These are phyloP conservation scores for Hirtodrosophila trivittata DNA, from an alignment of 2,888 invertebrate species.

Conservation along the genomic window DNA sequence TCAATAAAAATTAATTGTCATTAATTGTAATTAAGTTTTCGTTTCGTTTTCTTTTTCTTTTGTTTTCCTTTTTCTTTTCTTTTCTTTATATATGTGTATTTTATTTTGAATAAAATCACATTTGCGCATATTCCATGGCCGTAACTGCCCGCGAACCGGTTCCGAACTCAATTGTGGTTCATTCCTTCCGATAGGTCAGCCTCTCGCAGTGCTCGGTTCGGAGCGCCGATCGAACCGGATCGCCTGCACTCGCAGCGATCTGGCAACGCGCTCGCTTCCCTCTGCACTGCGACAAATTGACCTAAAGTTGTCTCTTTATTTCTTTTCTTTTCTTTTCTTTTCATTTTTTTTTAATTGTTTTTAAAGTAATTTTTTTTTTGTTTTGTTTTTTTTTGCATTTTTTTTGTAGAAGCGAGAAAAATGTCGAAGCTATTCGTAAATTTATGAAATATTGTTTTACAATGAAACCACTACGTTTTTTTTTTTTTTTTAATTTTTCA, in stretches of 20 bases:
- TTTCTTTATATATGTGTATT: slow-evolving; percentile 65
- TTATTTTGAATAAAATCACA: slow-evolving; percentile 82
- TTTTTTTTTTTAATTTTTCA: slow-evolving; percentile 39
- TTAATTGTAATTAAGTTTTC: slow-evolving; percentile 61
- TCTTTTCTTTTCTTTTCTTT: slow-evolving; percentile 17
- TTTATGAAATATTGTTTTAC: slow-evolving; percentile 78
- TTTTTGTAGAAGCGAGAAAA: slow-evolving; percentile 64
- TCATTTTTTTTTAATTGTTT: slow-evolving; percentile 48
- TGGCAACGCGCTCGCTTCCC: slow-evolving; percentile 14
- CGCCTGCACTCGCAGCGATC: neutral
- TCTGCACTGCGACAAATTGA: slow-evolving; percentile 19
- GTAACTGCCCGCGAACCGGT: slow-evolving; percentile 40
- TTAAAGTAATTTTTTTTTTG: slow-evolving; percentile 23
- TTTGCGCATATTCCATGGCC: slow-evolving; percentile 76
- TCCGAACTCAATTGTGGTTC: slow-evolving; percentile 8
- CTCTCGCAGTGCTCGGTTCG: slow-evolving; percentile 26
- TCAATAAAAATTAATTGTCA: slow-evolving; percentile 75
- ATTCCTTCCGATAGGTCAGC: slow-evolving; percentile 4
- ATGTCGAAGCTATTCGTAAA: slow-evolving; percentile 60
- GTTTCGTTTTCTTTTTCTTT: slow-evolving; percentile 24
- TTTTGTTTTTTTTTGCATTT: slow-evolving; percentile 31
- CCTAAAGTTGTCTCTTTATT: slow-evolving; percentile 7
- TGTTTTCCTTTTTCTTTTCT: slow-evolving; percentile 19
- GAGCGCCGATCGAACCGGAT: neutral
- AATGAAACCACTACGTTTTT: slow-evolving; percentile 79